phyloP scores from a whole-genome alignment of 1,140 invertebrate species.

The Drosophila ohnishii region DNA sequence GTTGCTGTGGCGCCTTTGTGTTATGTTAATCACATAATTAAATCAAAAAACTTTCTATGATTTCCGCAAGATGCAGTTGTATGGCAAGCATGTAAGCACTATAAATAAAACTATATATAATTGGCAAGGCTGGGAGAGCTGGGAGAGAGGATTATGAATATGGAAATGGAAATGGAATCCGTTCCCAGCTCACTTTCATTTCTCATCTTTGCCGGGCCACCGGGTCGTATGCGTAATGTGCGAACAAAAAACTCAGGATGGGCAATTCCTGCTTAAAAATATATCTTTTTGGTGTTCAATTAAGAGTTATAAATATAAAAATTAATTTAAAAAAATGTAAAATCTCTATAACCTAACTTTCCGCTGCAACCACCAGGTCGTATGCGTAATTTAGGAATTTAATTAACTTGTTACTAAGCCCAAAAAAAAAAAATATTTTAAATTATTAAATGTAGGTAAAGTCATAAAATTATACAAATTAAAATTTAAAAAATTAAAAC shows the following conservation, averaged over 20 bases:
- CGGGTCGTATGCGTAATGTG: slow-evolving; percentile 28
- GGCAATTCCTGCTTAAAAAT: not conserved
- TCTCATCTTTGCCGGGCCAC: slow-evolving; percentile 9
- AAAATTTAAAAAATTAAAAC: too few species aligned
- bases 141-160: slow-evolving; percentile 8
- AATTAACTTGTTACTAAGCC: too few species aligned
- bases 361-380: not conserved
- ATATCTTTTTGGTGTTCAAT: not conserved
- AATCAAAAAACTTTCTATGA: slow-evolving; percentile 78
- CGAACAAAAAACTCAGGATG: not conserved
- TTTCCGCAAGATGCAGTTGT: slow-evolving; percentile 52
- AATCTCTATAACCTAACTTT: too few species aligned
- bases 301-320: not conserved
- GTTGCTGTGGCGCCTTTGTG: slow-evolving; percentile 67
- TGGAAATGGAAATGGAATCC: slow-evolving; percentile 20
- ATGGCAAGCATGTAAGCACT: slow-evolving; percentile 3
- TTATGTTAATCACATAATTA: slow-evolving; percentile 80
- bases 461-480: too few species aligned
- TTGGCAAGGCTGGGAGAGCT: slow-evolving; percentile 16
- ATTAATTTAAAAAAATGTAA: not conserved
- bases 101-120: slow-evolving; percentile 13
- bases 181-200: slow-evolving; percentile 25
- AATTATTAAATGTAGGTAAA: too few species aligned
- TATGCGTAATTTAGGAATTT: slow-evolving; percentile 1
- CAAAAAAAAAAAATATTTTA: too few species aligned